A percentile compares a stretch with the other conserved stretches of the same genome.
Conservation (phyloP, 2,797 vertebrate species). For the Typhlichthys eigenmanni region DNA sequence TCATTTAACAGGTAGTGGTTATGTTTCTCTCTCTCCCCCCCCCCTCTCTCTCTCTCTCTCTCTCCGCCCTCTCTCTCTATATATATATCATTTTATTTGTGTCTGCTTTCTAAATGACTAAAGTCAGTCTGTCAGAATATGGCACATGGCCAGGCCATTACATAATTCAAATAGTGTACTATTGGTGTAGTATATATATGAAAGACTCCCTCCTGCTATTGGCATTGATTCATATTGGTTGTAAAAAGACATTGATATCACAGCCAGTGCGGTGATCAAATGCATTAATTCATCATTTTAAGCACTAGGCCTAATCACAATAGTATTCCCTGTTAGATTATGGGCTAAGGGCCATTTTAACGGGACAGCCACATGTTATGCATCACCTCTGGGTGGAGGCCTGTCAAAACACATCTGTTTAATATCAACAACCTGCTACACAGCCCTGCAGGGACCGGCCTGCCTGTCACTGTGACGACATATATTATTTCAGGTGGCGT, state of each 20-base stretch:
- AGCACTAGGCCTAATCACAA: constrained; percentile 38
- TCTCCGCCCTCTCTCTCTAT: no score
- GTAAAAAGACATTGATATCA: constrained; percentile 6
- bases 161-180: constrained; percentile 45
- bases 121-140: constrained; percentile 12
- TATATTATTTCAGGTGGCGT: constrained; percentile 13
- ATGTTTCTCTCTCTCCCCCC: neutral
- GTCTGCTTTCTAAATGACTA: constrained; percentile 53
- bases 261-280: constrained; percentile 31
- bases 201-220: constrained; percentile 1
- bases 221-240: neutral
- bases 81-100: no score
- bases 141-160: constrained; percentile 56
- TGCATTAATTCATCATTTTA: constrained; percentile 53
- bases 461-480: constrained; percentile 29
- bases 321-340: constrained; percentile 35
- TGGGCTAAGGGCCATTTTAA: constrained; percentile 47
- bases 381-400: constrained; percentile 47
- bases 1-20: constrained; percentile 6
- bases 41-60: no score
- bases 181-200: constrained; percentile 40
- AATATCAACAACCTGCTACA: constrained; percentile 15
- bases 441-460: constrained; percentile 24
- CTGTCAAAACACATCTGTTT: constrained; percentile 65
- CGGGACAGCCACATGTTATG: constrained; percentile 48